phyloP scores from a whole-genome alignment of 2,888 invertebrate species.

The Megamerina dolium region DNA sequence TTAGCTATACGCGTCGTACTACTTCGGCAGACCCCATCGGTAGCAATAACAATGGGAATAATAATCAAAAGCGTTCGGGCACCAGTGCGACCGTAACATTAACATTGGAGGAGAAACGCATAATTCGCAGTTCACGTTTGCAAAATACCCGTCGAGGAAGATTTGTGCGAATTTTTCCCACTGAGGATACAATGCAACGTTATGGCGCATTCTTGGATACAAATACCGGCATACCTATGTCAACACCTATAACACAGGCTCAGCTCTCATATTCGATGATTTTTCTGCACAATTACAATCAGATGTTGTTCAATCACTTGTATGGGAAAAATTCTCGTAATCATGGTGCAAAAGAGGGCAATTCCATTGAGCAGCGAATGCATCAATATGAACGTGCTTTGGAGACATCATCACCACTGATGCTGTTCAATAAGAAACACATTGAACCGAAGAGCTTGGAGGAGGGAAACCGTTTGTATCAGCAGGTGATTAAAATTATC shows the following conservation, averaged over 20 bases:
- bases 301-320: constrained; percentile 67
- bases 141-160: constrained; percentile 82
- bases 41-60: constrained; percentile 3
- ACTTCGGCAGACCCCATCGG: constrained; percentile 61
- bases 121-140: constrained; percentile 66
- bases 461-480: constrained; percentile 40
- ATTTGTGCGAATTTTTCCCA: constrained; percentile 86
- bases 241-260: constrained; percentile 57
- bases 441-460: constrained; percentile 45
- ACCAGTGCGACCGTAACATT: constrained; percentile 44
- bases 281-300: constrained; percentile 68
- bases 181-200: constrained; percentile 79
- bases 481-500: constrained; percentile 51
- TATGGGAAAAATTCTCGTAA: constrained; percentile 54
- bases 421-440: constrained; percentile 40
- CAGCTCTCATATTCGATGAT: constrained; percentile 53
- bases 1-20: constrained; percentile 60
- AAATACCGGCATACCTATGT: constrained; percentile 67
- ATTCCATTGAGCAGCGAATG: constrained; percentile 48
- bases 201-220: constrained; percentile 74
- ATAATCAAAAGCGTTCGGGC: constrained; percentile 7
- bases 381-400: constrained; percentile 50
- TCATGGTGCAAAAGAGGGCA: constrained; percentile 26
- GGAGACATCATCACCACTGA: constrained; percentile 30
- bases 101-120: constrained; percentile 70